Percentiles rank a stretch among this genome's conserved stretches.
phyloP scores from a whole-genome alignment of 2,797 vertebrate genomes.

The Carduelis carduelis region DNA sequence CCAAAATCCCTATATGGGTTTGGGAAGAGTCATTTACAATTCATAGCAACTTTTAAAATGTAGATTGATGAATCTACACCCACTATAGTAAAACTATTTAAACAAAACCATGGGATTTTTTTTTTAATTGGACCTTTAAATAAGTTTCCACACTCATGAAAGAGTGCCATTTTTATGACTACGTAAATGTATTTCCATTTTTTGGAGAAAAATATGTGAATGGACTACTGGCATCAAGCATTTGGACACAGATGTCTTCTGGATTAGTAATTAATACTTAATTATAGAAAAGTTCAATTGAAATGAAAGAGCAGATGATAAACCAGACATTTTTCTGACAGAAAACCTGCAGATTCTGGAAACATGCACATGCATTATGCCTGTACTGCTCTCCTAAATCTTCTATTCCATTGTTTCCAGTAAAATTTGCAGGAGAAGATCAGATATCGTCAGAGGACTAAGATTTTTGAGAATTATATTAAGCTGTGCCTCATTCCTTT shows the following conservation, averaged over 20 bases:
- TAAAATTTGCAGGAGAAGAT: not conserved
- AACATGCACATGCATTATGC: not conserved
- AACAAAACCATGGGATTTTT: not conserved
- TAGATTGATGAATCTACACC: not conserved
- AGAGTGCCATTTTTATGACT: not conserved
- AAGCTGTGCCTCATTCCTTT: not conserved
- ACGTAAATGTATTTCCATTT: not conserved
- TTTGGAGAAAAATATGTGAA: not conserved
- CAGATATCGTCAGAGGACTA: not conserved
- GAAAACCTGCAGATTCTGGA: not conserved
- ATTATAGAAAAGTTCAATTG: not conserved
- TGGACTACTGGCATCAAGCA: not conserved
- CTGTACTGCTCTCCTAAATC: not conserved
- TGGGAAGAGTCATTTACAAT: not conserved
- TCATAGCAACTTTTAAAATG: not conserved
- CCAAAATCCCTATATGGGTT: not conserved
- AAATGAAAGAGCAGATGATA: not conserved
- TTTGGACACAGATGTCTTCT: not conserved
- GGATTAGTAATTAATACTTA: not conserved
- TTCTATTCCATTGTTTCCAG: not conserved
- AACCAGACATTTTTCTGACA: not conserved
- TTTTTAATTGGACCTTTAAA: not conserved
- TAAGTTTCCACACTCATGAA: not conserved
- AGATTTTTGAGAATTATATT: not conserved
- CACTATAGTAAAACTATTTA: not conserved